Conservation (phyloP, 2,113 vertebrate species). For the Ictalurus furcatus region DNA sequence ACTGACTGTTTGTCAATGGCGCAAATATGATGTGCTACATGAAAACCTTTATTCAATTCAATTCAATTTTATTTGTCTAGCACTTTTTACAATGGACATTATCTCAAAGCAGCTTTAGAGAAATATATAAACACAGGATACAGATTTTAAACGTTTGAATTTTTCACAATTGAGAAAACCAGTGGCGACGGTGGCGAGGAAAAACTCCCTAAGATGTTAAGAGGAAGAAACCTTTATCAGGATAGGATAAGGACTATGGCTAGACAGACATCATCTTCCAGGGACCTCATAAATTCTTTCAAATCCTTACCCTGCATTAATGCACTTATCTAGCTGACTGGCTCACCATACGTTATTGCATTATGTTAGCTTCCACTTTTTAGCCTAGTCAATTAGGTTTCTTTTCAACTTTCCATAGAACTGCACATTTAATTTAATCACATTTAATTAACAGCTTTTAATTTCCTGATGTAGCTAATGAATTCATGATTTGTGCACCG, state of each 20-base stretch:
- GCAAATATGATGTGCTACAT: background rate
- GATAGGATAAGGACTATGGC: background rate
- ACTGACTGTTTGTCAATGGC: background rate
- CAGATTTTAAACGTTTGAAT: too few species aligned
- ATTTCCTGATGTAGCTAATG: background rate
- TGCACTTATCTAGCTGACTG: background rate
- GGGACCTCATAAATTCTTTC: background rate
- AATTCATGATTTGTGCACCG: background rate
- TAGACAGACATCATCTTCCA: background rate
- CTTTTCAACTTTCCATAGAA: background rate
- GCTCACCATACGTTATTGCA: background rate
- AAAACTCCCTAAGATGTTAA: too few species aligned
- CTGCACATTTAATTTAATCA: background rate
- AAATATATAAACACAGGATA: too few species aligned
- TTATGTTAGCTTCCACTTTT: background rate
- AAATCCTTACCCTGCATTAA: background rate
- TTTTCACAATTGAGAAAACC: too few species aligned
- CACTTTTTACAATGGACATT: too few species aligned
- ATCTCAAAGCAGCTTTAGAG: too few species aligned
- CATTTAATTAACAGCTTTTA: background rate
- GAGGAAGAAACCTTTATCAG: background rate
- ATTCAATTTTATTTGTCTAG: too few species aligned
- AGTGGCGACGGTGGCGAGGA: too few species aligned
- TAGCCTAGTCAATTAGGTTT: background rate
- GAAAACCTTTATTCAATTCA: background rate